Evolutionary conservation across 2,888 invertebrate genomes (phyloP).

Genomic region (Pheosia gnoma): DNA sequence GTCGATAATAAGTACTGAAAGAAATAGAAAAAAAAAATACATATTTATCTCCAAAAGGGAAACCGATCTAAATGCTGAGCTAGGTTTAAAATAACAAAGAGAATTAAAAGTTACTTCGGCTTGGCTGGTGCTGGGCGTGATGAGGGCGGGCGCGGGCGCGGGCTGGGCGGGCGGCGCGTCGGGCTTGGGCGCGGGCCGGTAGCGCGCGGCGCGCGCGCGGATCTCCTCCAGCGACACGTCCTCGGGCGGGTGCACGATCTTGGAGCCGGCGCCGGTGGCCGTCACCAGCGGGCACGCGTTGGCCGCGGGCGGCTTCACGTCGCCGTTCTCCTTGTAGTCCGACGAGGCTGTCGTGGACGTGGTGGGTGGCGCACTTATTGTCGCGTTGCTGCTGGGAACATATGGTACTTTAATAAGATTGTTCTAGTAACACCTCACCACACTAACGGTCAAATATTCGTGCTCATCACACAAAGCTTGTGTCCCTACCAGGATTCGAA

Average conservation of each 20-base stretch:
- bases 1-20: no score
- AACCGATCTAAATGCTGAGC: no score
- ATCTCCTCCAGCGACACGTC: constrained; percentile 96
- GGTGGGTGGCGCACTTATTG: constrained; percentile 90
- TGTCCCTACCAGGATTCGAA: no score
- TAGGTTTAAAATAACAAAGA: constrained; percentile 21
- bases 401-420: neutral
- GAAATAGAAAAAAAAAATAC: no score
- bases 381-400: constrained; percentile 84
- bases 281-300: constrained; percentile 85
- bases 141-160: constrained; percentile 45
- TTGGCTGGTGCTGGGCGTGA: constrained; percentile 70
- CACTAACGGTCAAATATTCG: neutral
- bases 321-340: constrained; percentile 75
- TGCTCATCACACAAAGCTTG: no score
- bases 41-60: no score
- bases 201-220: constrained; percentile 88
- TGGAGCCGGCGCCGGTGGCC: constrained; percentile 92
- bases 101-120: constrained; percentile 67
- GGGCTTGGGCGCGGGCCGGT: constrained; percentile 77
- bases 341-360: constrained; percentile 58
- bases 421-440: neutral
- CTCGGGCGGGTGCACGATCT: constrained; percentile 97
- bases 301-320: constrained; percentile 69
- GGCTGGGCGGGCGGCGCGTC: constrained; percentile 51